Conservation (phyloP, 2,888 invertebrate species). For the Tachina fera region DNA sequence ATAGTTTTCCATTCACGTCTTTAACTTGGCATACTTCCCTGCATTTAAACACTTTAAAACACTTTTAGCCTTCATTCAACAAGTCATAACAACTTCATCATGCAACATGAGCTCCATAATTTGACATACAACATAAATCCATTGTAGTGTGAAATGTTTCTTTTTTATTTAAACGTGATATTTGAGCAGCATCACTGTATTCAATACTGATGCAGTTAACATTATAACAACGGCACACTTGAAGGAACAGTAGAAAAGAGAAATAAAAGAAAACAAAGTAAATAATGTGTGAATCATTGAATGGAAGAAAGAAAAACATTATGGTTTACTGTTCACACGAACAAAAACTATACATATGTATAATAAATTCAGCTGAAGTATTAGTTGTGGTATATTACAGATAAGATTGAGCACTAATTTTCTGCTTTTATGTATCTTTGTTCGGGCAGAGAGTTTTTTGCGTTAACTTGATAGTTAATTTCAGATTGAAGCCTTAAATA, state of each 20-base stretch:
- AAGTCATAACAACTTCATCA: constrained; percentile 48
- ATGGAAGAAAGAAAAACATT: constrained; percentile 18
- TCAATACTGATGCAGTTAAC: neutral
- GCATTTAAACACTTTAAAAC: neutral
- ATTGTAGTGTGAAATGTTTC: constrained; percentile 35
- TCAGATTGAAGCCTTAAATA: too few species aligned
- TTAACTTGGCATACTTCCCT: neutral
- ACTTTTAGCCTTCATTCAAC: constrained; percentile 41
- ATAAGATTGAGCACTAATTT: too few species aligned
- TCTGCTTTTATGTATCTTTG: too few species aligned
- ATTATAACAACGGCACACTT: constrained; percentile 20
- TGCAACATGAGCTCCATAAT: constrained; percentile 14
- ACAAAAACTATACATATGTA: neutral
- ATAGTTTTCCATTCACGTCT: neutral
- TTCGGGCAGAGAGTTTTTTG: too few species aligned
- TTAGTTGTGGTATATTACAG: neutral
- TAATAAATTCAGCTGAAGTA: neutral
- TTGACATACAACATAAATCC: constrained; percentile 31
- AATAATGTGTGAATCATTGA: constrained; percentile 13
- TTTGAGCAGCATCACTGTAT: constrained; percentile 4
- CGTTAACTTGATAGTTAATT: too few species aligned
- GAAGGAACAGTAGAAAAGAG: constrained; percentile 7
- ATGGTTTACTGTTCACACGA: constrained; percentile 17
- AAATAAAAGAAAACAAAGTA: constrained; percentile 16
- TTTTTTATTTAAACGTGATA: neutral